phyloP scores from a whole-genome alignment of 1,140 invertebrate genomes.

The Myzus persicae region DNA sequence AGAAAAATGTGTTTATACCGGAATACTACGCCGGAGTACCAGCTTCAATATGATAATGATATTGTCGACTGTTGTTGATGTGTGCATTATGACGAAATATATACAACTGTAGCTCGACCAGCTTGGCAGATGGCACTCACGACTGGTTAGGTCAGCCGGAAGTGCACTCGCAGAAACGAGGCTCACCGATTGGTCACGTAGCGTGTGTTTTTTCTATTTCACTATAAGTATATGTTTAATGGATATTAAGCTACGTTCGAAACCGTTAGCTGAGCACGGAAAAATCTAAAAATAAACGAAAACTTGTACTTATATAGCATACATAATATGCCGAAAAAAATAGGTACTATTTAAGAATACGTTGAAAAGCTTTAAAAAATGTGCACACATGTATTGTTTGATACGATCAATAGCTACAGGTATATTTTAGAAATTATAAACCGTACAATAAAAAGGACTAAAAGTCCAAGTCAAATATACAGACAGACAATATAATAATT shows the following conservation, averaged over 20 bases:
- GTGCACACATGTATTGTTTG: neutral
- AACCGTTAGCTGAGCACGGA: neutral
- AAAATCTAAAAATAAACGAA: neutral
- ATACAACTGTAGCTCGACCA: neutral
- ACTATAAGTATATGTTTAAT: neutral
- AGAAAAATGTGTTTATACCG: constrained; percentile 5
- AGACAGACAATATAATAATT: neutral
- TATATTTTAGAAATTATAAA: neutral
- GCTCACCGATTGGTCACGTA: neutral
- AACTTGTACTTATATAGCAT: neutral
- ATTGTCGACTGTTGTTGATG: neutral
- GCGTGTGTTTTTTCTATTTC: neutral
- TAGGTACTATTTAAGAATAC: neutral
- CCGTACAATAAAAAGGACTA: neutral
- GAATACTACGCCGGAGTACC: neutral
- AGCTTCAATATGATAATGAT: neutral
- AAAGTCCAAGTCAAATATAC: neutral
- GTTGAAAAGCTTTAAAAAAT: neutral
- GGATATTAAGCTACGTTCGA: neutral
- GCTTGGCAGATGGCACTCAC: neutral
- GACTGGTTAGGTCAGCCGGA: neutral
- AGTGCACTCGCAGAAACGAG: neutral
- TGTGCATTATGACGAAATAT: neutral
- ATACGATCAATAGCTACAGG: neutral
- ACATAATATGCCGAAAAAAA: neutral